Percentiles rank a stretch among this genome's conserved stretches.
phyloP scores from a whole-genome alignment of 2,797 vertebrate genomes.

The Acipenser ruthenus region DNA sequence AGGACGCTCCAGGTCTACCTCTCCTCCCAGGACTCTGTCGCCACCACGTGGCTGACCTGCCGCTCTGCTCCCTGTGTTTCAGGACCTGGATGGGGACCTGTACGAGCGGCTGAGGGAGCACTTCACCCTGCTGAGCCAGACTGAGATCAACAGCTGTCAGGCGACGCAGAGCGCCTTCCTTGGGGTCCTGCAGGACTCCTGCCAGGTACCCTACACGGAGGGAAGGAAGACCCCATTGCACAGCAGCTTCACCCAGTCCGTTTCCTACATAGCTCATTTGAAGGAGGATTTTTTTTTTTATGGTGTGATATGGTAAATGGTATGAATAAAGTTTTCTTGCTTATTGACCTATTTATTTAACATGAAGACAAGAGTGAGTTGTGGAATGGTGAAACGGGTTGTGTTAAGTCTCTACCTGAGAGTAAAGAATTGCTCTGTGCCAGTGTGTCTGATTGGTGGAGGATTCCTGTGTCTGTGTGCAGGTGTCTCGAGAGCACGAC shows the following conservation, averaged over 20 bases:
- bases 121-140: slow-evolving; percentile 53
- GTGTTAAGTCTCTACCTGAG: neutral
- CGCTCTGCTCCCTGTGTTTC: neutral
- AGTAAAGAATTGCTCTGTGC: neutral
- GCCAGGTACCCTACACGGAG: slow-evolving; percentile 42
- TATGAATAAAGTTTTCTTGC: no score
- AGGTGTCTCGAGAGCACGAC: slow-evolving; percentile 75
- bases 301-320: no score
- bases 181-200: slow-evolving; percentile 43
- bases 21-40: neutral
- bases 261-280: no score
- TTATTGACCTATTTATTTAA: no score
- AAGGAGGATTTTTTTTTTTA: no score
- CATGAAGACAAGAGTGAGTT: no score
- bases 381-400: neutral
- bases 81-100: slow-evolving; percentile 66
- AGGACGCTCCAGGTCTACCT: no score
- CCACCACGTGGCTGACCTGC: neutral
- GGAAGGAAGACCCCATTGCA: neutral
- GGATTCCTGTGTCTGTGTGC: slow-evolving; percentile 8
- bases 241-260: no score
- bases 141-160: slow-evolving; percentile 60
- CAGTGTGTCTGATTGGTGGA: neutral
- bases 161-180: slow-evolving; percentile 52
- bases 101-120: slow-evolving; percentile 65